Conservation (phyloP, 2,113 vertebrate species). For the Erythrocercus mccallii region DNA sequence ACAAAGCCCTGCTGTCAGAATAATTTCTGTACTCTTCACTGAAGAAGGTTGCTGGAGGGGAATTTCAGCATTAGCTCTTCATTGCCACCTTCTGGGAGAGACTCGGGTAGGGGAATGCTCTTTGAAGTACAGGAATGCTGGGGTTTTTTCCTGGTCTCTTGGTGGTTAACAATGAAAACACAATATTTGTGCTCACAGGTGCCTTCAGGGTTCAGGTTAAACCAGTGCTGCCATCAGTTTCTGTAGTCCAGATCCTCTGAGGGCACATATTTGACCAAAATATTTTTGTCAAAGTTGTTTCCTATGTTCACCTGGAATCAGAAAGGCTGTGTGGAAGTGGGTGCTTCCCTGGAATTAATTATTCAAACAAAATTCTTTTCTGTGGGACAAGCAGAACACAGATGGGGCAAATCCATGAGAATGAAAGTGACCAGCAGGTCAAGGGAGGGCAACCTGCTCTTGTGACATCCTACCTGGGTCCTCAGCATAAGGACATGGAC, state of each 20-base stretch:
- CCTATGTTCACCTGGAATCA: not conserved
- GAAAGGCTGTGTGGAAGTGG: not conserved
- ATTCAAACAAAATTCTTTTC: not conserved
- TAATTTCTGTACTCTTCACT: rapidly evolving
- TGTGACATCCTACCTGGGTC: too few relatives aligned
- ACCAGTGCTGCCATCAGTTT: not conserved
- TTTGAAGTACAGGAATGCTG: not conserved
- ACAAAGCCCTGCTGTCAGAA: not conserved
- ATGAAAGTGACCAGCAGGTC: not conserved
- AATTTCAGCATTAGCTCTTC: not conserved
- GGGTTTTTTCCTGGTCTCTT: rapidly evolving
- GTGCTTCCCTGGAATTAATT: not conserved
- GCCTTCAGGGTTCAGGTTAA: not conserved
- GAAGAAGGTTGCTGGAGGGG: not conserved
- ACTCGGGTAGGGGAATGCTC: not conserved
- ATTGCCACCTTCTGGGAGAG: not conserved
- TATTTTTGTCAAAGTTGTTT: not conserved
- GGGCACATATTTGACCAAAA: not conserved
- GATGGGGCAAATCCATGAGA: not conserved
- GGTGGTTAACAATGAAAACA: not conserved
- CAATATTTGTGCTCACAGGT: not conserved
- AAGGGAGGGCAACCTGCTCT: not conserved
- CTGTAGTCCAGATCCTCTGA: not conserved
- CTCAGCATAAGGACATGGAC: not conserved
- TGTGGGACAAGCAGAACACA: not conserved